Evolutionary conservation across 2,113 vertebrate genomes (phyloP), one percentile per base, ranked within the genome.

Genomic region (Benitochromis conjunctus): DNA sequence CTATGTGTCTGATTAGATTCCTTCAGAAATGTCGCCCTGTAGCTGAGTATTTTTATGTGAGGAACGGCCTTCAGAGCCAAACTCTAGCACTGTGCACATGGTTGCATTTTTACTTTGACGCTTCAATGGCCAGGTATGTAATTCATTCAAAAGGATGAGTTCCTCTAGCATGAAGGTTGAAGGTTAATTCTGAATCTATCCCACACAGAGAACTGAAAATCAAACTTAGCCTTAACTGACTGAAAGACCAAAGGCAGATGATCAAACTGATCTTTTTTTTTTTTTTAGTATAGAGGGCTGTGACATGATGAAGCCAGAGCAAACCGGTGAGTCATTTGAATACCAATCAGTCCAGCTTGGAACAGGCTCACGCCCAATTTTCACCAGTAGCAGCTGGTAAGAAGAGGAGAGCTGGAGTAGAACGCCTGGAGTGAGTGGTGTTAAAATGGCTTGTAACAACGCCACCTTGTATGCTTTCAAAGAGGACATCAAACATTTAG

Each of bases 1-100:
- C 41, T 53, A 13, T 53, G 83, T 81, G n/a, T 86, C 80, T 90
- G 90, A 94, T 92, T 86, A 93, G 76, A 90, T 89, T 79, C 41
- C 0, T 83, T 87, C 2, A 79, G 66, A 80, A 76, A 83, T 80
- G 26, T 54, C 5, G 56, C 82, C 71, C 92, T 69, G 53, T 79
- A 79, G 84, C 84, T 3, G 29, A 51, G 8, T 71, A 48, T 46
- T 79, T 43, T 9, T 29, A 19, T 9, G 46, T 86, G 78, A 18
- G 57, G 18, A 79, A 78, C 3, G 1, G 16, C 66, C 60, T 64
- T 21, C 29, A 62, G 24, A 86, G 71, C n/a, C 4, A 62, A 62
- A 88, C 34, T 10, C 66, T 38, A 58, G 43, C 53, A 56, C 36
- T 58, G 19, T 3, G 21, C 19, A 29, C 26, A 29, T 46, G 11